These are phyloP conservation scores for Chrysoperla carnea DNA, from an alignment of 1,140 invertebrate genomes.

Conservation along the genomic window DNA sequence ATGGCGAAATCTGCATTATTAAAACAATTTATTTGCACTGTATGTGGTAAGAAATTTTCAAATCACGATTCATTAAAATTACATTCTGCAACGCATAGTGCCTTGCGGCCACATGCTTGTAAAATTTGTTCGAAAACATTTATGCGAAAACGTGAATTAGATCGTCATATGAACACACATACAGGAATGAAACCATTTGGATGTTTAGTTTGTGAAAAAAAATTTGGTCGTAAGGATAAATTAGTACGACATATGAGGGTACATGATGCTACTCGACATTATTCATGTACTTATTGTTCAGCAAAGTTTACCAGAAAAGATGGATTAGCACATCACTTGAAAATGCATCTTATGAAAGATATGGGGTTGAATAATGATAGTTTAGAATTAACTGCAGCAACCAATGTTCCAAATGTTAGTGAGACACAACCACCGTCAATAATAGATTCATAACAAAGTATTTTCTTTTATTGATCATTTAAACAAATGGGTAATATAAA, in stretches of 20 bases:
- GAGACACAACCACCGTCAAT: no score
- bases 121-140: constrained; percentile 42
- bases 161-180: constrained; percentile 38
- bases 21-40: constrained; percentile 22
- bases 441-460: no score
- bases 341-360: constrained; percentile 23
- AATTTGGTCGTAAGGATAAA: constrained; percentile 45
- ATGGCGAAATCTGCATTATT: background rate
- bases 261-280: constrained; percentile 32
- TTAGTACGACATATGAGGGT: constrained; percentile 40
- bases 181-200: constrained; percentile 38
- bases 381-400: no score
- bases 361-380: no score
- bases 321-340: constrained; percentile 32
- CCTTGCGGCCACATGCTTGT: constrained; percentile 24
- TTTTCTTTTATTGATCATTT: no score
- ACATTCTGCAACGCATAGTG: constrained; percentile 14
- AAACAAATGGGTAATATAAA: no score
- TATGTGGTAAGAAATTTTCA: constrained; percentile 31
- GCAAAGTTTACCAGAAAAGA: constrained; percentile 32
- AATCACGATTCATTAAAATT: constrained; percentile 16
- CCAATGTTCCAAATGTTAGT: no score
- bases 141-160: constrained; percentile 39
- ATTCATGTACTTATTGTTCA: constrained; percentile 32
- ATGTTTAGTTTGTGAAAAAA: constrained; percentile 39